Percentiles rank a stretch among this genome's conserved stretches.
phyloP scores from a whole-genome alignment of 2,113 vertebrate genomes.

The Tiliqua scincoides region DNA sequence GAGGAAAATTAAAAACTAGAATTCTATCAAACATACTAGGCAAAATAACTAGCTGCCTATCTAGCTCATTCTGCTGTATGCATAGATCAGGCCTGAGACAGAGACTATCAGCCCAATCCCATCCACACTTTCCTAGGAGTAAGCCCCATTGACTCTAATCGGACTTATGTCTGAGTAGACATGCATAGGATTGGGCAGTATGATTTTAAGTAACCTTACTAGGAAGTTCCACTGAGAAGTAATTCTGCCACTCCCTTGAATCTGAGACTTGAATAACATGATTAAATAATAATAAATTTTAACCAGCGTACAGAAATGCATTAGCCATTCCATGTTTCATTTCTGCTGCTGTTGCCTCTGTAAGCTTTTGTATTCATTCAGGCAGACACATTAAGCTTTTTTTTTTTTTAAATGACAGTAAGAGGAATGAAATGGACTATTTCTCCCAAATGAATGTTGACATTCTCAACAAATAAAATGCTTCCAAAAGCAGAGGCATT shows the following conservation, averaged over 20 bases:
- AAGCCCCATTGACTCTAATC: too few species aligned
- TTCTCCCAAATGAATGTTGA: background rate
- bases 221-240: background rate
- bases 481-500: background rate
- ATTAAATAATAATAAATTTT: background rate
- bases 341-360: background rate
- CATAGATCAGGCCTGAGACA: background rate
- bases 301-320: background rate
- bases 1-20: background rate
- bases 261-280: background rate
- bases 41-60: background rate
- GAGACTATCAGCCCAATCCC: too few species aligned
- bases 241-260: too few species aligned
- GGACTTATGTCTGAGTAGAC: too few species aligned
- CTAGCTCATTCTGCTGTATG: background rate
- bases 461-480: background rate
- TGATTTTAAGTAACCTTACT: background rate
- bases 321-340: background rate
- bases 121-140: too few species aligned
- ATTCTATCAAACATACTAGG: background rate
- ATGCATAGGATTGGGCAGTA: too few species aligned
- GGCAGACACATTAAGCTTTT: background rate
- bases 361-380: conserved; percentile 1
- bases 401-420: background rate
- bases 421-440: background rate